Evolutionary conservation across 2,888 invertebrate genomes (phyloP).

Genomic region (Leptarthrus brevirostris): DNA sequence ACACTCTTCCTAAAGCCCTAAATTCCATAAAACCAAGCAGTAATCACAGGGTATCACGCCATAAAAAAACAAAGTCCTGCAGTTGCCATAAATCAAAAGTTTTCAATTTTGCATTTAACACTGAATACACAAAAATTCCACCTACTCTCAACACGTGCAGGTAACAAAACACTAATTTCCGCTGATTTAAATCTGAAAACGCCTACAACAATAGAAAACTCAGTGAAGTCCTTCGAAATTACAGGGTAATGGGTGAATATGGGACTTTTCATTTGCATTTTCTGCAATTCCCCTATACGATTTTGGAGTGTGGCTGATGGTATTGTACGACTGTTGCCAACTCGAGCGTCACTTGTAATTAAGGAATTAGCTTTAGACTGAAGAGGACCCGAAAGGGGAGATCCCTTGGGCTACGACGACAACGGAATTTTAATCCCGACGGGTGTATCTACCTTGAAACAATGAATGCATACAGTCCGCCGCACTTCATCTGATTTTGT

Average conservation of each 20-base stretch:
- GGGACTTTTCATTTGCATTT: constrained; percentile 38
- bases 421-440: constrained; percentile 25
- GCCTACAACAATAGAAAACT: constrained; percentile 24
- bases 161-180: constrained; percentile 43
- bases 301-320: neutral
- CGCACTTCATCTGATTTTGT: constrained; percentile 29
- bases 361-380: constrained; percentile 31
- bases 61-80: constrained; percentile 25
- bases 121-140: neutral
- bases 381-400: neutral
- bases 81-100: constrained; percentile 26
- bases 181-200: constrained; percentile 44
- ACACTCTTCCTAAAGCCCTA: too few species aligned
- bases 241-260: neutral
- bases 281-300: neutral
- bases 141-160: constrained; percentile 41
- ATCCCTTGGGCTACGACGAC: neutral
- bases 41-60: too few species aligned
- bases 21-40: too few species aligned
- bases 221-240: constrained; percentile 10
- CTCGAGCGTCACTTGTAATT: constrained; percentile 44
- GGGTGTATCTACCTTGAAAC: too few species aligned
- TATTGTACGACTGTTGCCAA: neutral
- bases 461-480: neutral
- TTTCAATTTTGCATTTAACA: constrained; percentile 17